Conservation (phyloP, 2,113 vertebrate genomes). For the Cryptotis parvus region DNA sequence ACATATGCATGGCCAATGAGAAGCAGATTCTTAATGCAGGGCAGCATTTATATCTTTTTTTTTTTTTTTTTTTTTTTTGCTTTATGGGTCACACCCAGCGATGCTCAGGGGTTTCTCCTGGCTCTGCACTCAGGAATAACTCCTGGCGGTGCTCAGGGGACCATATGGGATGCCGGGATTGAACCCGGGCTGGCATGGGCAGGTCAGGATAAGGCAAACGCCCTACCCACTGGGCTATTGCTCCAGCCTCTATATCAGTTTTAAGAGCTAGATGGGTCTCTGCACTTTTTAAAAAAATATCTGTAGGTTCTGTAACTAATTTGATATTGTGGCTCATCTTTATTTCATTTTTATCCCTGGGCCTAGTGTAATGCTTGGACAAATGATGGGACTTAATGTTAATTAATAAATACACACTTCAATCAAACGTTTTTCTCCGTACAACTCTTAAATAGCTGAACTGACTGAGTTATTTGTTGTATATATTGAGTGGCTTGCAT, state of each 20-base stretch:
- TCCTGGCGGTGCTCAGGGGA: too few species aligned
- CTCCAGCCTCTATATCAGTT: too few species aligned
- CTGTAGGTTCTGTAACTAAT: neutral
- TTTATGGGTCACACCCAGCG: too few species aligned
- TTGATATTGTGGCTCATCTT: neutral
- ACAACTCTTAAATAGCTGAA: neutral
- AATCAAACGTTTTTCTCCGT: neutral
- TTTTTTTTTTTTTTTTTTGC: too few species aligned
- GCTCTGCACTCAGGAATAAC: too few species aligned
- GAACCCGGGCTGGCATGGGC: too few species aligned
- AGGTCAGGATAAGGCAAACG: too few species aligned
- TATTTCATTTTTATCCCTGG: neutral
- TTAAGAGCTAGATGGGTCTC: neutral
- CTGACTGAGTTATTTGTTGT: constrained; percentile 22
- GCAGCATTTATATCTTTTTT: neutral
- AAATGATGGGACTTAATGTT: neutral
- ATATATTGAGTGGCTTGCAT: neutral
- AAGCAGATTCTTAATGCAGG: neutral
- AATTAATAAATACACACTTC: neutral
- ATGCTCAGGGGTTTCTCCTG: too few species aligned
- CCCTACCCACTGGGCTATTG: too few species aligned
- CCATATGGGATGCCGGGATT: too few species aligned
- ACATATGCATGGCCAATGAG: neutral
- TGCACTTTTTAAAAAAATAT: neutral
- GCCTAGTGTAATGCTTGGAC: neutral